phyloP scores from a whole-genome alignment of 2,113 vertebrate species.

The Hystrix brachyura region DNA sequence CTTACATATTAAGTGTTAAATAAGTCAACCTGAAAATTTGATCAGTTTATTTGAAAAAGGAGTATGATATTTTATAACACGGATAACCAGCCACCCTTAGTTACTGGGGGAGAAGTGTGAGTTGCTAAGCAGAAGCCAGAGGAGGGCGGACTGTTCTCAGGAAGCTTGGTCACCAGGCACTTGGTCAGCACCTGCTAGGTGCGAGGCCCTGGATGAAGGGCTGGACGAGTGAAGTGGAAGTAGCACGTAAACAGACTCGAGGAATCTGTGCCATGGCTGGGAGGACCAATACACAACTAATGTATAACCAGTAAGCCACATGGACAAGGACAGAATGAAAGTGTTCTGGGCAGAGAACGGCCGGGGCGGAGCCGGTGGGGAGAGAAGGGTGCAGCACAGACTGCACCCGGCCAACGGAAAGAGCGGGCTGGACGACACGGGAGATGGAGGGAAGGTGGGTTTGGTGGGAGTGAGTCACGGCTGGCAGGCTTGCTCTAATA shows the following conservation, averaged over 20 bases:
- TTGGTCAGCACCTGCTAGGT: background rate
- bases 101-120: background rate
- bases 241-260: background rate
- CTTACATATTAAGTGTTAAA: constrained; percentile 34
- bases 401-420: background rate
- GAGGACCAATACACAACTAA: background rate
- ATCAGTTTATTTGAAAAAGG: background rate
- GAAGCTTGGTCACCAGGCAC: background rate
- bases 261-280: background rate
- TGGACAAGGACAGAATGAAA: background rate
- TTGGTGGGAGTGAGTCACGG: background rate
- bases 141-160: background rate
- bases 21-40: constrained; percentile 1
- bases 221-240: background rate
- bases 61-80: background rate
- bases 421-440: background rate
- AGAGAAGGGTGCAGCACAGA: background rate
- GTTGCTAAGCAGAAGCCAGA: background rate
- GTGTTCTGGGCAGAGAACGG: background rate
- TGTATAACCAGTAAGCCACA: background rate
- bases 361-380: background rate
- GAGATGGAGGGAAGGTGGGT: background rate
- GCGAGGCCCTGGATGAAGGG: background rate
- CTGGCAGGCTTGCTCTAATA: background rate
- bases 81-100: background rate